Conservation (phyloP, 2,797 vertebrate species). For the Myiotriccus ornatus region DNA sequence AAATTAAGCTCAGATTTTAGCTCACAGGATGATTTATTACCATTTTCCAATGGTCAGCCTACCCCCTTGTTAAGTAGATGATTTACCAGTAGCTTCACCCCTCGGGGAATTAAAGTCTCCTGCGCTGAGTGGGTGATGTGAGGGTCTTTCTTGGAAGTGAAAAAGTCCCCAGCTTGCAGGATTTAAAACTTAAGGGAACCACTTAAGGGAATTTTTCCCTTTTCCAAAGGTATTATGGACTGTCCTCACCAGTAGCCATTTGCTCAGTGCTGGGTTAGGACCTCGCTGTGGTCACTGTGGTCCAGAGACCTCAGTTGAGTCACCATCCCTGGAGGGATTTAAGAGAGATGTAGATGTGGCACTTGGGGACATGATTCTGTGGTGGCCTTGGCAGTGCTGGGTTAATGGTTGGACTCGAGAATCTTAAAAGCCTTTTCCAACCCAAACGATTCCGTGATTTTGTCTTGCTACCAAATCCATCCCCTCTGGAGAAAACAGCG, state of each 20-base stretch:
- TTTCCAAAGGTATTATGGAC: neutral
- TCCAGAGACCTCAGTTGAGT: neutral
- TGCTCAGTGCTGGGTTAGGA: fast-evolving
- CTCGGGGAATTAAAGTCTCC: neutral
- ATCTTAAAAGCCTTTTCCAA: neutral
- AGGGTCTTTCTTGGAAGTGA: neutral
- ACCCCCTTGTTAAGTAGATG: neutral
- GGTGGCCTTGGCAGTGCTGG: neutral
- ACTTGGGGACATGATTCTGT: too few species aligned
- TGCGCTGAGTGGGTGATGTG: neutral
- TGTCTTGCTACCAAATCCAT: neutral
- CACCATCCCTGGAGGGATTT: neutral
- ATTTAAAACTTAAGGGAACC: neutral
- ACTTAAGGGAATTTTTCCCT: neutral
- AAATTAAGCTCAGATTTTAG: constrained; percentile 1
- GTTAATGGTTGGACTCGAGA: fast-evolving
- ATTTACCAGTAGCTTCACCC: neutral
- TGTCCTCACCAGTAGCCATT: neutral
- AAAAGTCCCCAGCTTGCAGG: fast-evolving
- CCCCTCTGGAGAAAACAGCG: neutral
- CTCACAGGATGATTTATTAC: neutral
- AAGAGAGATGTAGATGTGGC: fast-evolving
- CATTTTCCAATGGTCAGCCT: neutral
- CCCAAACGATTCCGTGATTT: neutral
- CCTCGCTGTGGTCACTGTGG: neutral